Evolutionary conservation across 2,797 vertebrate species (phyloP), one percentile per base, ranked within the genome.

Genomic region (Centropyge bicolor): DNA sequence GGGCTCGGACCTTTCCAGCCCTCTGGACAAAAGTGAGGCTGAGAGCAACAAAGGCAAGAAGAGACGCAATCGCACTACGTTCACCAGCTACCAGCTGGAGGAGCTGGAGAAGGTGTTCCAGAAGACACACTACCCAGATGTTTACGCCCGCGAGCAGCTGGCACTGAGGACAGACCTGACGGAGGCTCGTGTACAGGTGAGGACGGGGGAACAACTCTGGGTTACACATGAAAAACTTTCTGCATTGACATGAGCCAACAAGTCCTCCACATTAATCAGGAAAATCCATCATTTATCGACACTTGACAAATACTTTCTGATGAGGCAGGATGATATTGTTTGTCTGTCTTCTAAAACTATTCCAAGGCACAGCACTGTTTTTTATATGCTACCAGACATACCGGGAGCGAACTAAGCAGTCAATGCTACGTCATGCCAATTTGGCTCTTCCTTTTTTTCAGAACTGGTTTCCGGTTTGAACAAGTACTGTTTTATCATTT

Each of bases 31-130:
- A 93, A 93, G 94, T 0, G 97, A 98, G 82, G 96, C 95, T 0
- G 98, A 99, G 92, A 98, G 96, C 93, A 99, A 97, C 96, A 98
- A 99, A 89, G 98, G 98, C 90, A 99, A 99, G 90, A 99, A 98
- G 91, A 87, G 98, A 43, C 94, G 97, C 79, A 98, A 99, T 91
- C 96, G 98, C 46, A 98, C 98, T 76, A 99, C 98, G 13, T 99
- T 99, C 93, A 99, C 97, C 22, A 98, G 97, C 82, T 98, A 98
- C 93, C 98, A 99, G 93, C 94, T 99, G 87, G 97, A 98, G 81
- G 98, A 99, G 91, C 95, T 99, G 91, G 98, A 99, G 92, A 98
- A 98, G 67, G 97, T 98, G 88, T 99, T 99, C 92, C 97, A 98
- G 95, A 99, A 98, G 95, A 98, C 98, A 6, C 98, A 99, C 92